Conservation (phyloP, 2,113 vertebrate species). For the Pangasianodon hypophthalmus region DNA sequence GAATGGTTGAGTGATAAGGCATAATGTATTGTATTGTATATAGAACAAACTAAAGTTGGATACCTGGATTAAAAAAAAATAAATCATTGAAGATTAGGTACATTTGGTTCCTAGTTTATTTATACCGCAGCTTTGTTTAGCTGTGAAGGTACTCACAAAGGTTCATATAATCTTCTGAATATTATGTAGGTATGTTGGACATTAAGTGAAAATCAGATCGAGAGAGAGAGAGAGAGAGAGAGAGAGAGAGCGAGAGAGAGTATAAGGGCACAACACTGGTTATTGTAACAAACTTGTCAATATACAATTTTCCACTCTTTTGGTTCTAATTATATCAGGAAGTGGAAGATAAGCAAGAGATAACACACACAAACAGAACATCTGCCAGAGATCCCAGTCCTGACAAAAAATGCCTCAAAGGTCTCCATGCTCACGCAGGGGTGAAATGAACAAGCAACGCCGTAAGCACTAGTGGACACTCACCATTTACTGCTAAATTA, state of each 20-base stretch:
- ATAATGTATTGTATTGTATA: neutral
- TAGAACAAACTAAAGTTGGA: neutral
- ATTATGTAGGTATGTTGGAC: neutral
- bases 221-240: neutral
- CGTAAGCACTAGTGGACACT: neutral
- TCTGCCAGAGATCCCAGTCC: neutral
- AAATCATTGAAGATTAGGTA: neutral
- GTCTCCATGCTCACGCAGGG: neutral
- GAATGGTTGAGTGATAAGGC: neutral
- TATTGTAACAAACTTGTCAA: neutral
- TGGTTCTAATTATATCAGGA: neutral
- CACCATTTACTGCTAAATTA: slow-evolving; percentile 6
- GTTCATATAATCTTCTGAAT: neutral
- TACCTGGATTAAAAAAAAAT: neutral
- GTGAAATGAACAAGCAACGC: slow-evolving; percentile 7
- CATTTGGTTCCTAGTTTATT: neutral
- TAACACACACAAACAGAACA: slow-evolving; percentile 5
- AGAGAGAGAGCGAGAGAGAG: neutral
- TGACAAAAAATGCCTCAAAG: neutral
- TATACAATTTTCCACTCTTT: neutral
- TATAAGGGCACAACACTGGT: neutral
- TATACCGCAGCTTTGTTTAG: neutral
- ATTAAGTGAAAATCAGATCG: neutral
- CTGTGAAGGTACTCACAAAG: neutral
- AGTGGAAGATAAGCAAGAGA: neutral